phyloP scores from a whole-genome alignment of 1,140 invertebrate species.

The Venturia canescens region DNA sequence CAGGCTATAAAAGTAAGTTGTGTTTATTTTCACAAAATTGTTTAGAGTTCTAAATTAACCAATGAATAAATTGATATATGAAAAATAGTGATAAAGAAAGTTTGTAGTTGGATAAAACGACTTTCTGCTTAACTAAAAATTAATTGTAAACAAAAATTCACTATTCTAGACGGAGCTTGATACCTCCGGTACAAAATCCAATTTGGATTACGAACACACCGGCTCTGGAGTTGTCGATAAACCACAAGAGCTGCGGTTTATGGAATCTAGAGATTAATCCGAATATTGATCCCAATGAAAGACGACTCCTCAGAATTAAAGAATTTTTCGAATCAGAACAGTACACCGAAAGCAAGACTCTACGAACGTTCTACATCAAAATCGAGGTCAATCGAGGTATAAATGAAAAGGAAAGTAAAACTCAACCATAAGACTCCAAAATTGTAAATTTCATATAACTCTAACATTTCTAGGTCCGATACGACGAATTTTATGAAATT shows the following conservation, averaged over 20 bases:
- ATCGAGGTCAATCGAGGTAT: conserved; percentile 59
- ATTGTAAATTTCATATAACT: conserved; percentile 5
- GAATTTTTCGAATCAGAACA: neutral
- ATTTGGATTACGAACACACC: conserved; percentile 59
- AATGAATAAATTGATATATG: neutral
- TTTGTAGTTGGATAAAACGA: neutral
- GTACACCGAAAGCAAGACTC: conserved; percentile 15
- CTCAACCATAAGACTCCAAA: conserved; percentile 6
- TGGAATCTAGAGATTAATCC: conserved; percentile 47
- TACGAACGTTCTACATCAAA: conserved; percentile 48
- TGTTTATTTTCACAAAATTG: neutral
- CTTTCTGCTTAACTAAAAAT: neutral
- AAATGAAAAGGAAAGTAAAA: too few species aligned
- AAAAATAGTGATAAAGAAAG: neutral
- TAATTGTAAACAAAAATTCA: neutral
- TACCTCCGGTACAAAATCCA: conserved; percentile 58
- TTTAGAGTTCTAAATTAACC: neutral
- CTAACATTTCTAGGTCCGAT: neutral
- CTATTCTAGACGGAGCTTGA: conserved; percentile 57
- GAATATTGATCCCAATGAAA: conserved; percentile 14
- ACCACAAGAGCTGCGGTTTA: conserved; percentile 43
- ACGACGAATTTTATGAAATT: conserved; percentile 34
- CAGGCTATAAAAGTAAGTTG: conserved; percentile 44
- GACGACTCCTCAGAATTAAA: conserved; percentile 63
- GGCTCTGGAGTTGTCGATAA: neutral